Evolutionary conservation across 2,113 vertebrate species (phyloP).

Genomic region (Oxyruncus cristatus): DNA sequence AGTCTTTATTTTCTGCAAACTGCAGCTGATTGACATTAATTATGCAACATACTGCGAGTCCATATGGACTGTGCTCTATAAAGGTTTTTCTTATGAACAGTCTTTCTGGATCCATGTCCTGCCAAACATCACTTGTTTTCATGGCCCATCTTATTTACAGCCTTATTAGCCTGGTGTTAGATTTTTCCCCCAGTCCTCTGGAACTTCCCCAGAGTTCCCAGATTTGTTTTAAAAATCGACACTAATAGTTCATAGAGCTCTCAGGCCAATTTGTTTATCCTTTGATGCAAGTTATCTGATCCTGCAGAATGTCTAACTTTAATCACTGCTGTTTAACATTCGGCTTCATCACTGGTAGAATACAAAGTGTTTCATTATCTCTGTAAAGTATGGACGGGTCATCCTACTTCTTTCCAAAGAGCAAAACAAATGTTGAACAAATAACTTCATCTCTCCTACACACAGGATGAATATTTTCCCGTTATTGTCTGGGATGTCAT

Average conservation of each 20-base stretch:
- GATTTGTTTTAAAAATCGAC: constrained; percentile 45
- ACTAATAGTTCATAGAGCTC: constrained; percentile 47
- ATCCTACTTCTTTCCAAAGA: constrained; percentile 24
- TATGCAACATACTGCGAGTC: not conserved
- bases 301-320: constrained; percentile 57
- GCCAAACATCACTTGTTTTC: not conserved
- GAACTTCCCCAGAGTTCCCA: constrained; percentile 46
- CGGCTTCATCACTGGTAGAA: not conserved
- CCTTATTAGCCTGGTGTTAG: not conserved
- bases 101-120: not conserved
- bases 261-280: constrained; percentile 41
- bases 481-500: not conserved
- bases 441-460: not conserved
- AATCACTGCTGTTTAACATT: constrained; percentile 36
- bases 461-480: not conserved
- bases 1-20: not conserved
- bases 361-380: constrained; percentile 36
- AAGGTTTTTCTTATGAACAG: not conserved
- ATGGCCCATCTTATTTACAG: constrained; percentile 16
- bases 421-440: constrained; percentile 14
- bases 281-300: constrained; percentile 64
- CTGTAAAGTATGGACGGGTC: not conserved
- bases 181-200: not conserved
- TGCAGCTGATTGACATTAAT: not conserved
- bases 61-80: not conserved